Evolutionary conservation across 2,113 vertebrate species (phyloP).

Genomic region (Albula glossodonta): DNA sequence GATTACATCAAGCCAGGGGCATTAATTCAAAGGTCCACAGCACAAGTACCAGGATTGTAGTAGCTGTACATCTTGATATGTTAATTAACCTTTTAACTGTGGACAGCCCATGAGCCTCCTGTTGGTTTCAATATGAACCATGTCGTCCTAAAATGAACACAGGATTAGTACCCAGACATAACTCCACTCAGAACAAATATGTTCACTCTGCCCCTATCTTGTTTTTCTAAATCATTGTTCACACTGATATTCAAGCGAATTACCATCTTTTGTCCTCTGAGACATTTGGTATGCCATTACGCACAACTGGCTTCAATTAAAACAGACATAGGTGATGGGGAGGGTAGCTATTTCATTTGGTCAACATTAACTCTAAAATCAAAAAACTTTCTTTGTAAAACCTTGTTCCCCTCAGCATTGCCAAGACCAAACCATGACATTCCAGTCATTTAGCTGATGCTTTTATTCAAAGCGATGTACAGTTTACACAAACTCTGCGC

Average conservation of each 20-base stretch:
- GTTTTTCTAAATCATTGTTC: too few species aligned
- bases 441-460: too few species aligned
- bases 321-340: neutral
- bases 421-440: neutral
- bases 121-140: too few species aligned
- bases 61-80: neutral
- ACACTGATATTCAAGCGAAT: too few species aligned
- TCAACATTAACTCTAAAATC: neutral
- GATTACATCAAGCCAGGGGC: too few species aligned
- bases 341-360: neutral
- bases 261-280: too few species aligned
- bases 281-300: neutral
- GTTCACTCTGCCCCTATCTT: too few species aligned
- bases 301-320: neutral
- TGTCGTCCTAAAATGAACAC: neutral
- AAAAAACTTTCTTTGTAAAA: neutral
- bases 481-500: too few species aligned
- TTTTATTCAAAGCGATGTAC: too few species aligned
- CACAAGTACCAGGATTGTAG: neutral
- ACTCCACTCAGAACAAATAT: too few species aligned
- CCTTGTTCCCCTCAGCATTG: neutral
- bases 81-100: neutral
- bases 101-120: neutral
- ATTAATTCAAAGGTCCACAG: too few species aligned
- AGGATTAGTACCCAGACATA: neutral